Base-by-base conservation (phyloP, 2,888 invertebrate genomes). In the Adelognathus sp. region DNA sequence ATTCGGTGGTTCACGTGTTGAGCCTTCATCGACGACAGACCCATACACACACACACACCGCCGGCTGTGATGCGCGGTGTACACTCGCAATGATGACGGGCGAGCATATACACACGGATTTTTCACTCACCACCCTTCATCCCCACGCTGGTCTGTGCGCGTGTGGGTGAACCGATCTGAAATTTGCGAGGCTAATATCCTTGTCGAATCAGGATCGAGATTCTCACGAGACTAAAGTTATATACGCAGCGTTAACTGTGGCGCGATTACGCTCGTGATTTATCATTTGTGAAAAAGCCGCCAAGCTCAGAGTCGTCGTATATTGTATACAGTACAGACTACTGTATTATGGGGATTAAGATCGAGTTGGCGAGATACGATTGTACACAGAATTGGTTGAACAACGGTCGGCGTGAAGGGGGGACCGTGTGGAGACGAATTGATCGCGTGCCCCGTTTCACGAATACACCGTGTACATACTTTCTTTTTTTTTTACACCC, bases 161-260 rank as follows among this genome's bases (percentile, higher is more conserved):
- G 71, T 70, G 79, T 69, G 76, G 76, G 80, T 80, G 82, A 84
- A n/a, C 41, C 78, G 72, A 70, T 70, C 81, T 66, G 75, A 80
- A 78, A 73, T 81, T 82, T 81, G 84, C 86, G 83, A 67, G 82
- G 82, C 86, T 88, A 87, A 88, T 87, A 87, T 82, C 83, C 84
- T 86, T 86, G 83, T 83, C 87, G 82, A 86, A 88, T 75, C 78
- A 76, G 84, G 83, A 85, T 87, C 81, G 74, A 78, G 80, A 86
- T 87, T 88, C 87, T 88, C 88, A 88, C 87, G 86, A 81, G 77
- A 79, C 71, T 79, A 71, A 63, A 46, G 56, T n/a, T n/a, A 67
- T 69, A 76, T 33, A 58, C 56, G 60, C 61, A 58, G 61, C 60
- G 44, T 71, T 61, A 64, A 50, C 46, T 2, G 50, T 60, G 58